These are phyloP conservation scores for Pseudocheirus occidentalis DNA, from an alignment of 2,797 vertebrate genomes.

Conservation along the genomic window DNA sequence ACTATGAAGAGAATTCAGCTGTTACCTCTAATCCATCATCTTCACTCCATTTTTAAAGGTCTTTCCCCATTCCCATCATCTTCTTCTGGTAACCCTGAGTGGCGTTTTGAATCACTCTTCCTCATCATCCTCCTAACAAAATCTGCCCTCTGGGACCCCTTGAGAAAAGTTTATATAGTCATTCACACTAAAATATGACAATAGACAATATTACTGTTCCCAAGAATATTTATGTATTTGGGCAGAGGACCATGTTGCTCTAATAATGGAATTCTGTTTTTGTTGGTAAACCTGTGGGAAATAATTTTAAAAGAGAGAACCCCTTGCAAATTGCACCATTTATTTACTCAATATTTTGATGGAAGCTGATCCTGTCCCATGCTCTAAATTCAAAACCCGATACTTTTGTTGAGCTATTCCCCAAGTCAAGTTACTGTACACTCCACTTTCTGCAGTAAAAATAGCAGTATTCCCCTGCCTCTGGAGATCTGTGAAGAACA, in stretches of 20 bases:
- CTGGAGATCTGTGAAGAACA: neutral
- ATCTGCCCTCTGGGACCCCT: fast-evolving
- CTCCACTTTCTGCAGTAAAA: too few species aligned
- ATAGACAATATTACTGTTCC: neutral
- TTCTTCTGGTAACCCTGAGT: neutral
- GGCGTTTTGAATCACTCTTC: too few species aligned
- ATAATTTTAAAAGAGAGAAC: neutral
- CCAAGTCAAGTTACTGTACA: too few species aligned
- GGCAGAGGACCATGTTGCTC: fast-evolving
- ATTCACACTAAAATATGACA: fast-evolving
- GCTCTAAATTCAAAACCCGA: too few species aligned
- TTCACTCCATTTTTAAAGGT: neutral
- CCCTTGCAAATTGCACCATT: too few species aligned
- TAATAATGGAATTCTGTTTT: neutral
- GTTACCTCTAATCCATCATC: neutral
- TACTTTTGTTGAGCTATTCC: too few species aligned
- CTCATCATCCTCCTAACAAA: fast-evolving
- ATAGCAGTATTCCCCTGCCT: neutral
- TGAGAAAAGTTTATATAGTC: too few species aligned
- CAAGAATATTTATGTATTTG: neutral
- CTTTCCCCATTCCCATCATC: fast-evolving
- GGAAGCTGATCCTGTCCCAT: too few species aligned
- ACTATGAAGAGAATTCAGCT: neutral
- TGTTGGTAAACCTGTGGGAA: neutral
- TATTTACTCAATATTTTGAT: too few species aligned